These are phyloP conservation scores for Muntiacus muntjak DNA, from an alignment of 2,113 vertebrate species.

Conservation along the genomic window DNA sequence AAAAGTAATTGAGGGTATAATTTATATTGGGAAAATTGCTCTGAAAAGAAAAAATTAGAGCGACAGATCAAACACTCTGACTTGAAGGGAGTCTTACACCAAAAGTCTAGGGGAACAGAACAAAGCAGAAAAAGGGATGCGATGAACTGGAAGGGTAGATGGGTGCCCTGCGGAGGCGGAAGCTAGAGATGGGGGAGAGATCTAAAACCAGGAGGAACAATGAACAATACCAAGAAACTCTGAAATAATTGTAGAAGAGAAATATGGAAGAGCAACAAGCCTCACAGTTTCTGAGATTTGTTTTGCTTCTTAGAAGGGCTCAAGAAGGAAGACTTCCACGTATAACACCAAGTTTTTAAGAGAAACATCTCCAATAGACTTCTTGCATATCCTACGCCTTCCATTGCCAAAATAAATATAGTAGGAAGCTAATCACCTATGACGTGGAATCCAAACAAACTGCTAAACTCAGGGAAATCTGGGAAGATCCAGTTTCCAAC, in stretches of 20 bases:
- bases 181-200: neutral
- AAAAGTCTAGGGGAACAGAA: neutral
- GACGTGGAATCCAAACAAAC: too few relatives aligned
- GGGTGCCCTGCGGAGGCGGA: rapidly evolving
- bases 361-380: neutral
- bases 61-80: neutral
- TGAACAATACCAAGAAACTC: neutral
- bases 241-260: neutral
- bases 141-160: neutral
- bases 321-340: neutral
- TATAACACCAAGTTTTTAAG: neutral
- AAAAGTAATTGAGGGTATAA: slow-evolving; percentile 61
- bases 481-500: too few relatives aligned
- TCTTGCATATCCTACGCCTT: neutral
- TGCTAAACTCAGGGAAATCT: too few relatives aligned
- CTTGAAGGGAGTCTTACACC: slow-evolving; percentile 9
- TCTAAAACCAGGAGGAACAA: neutral
- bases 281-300: neutral
- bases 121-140: neutral
- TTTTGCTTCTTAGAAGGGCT: slow-evolving; percentile 16
- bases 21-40: slow-evolving; percentile 64
- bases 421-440: too few relatives aligned
- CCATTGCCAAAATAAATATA: too few relatives aligned
- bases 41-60: neutral
- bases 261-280: neutral